Percentiles rank a stretch among this genome's conserved stretches.
Evolutionary conservation across 2,113 vertebrate genomes (phyloP).

Genomic region (Megalops atlanticus): DNA sequence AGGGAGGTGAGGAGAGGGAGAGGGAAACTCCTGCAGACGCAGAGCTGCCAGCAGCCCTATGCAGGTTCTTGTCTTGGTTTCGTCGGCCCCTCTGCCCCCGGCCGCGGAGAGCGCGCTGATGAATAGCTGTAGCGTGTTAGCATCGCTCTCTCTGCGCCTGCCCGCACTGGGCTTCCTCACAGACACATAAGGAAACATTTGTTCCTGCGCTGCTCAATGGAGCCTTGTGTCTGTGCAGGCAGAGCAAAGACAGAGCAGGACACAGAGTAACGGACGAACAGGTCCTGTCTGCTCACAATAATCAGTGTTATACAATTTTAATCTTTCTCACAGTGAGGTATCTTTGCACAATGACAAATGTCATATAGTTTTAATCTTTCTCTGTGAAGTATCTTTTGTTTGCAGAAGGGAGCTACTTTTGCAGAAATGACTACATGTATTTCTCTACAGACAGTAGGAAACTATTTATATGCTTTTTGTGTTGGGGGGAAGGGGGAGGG

Average conservation of each 20-base stretch:
- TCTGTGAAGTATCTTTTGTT: constrained; percentile 22
- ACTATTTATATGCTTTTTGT: constrained; percentile 43
- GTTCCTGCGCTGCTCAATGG: constrained; percentile 86
- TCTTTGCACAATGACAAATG: constrained; percentile 5
- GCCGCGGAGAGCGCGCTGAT: constrained; percentile 67
- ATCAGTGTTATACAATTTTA: not conserved
- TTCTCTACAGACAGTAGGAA: constrained; percentile 44
- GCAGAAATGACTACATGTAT: constrained; percentile 65
- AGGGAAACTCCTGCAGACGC: not conserved
- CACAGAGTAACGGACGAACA: not conserved
- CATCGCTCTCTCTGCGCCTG: constrained; percentile 59
- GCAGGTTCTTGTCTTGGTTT: constrained; percentile 22
- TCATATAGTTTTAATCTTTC: not conserved
- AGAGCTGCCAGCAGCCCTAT: no score
- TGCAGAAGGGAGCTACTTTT: constrained; percentile 31
- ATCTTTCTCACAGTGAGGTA: not conserved
- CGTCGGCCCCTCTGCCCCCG: constrained; percentile 42
- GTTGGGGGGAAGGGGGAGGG: no score
- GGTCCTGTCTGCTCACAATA: not conserved
- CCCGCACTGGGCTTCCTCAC: constrained; percentile 62
- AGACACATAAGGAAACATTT: constrained; percentile 90
- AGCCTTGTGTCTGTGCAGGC: constrained; percentile 84
- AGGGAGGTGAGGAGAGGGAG: not conserved
- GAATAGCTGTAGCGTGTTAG: constrained; percentile 71
- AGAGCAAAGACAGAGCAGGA: constrained; percentile 70